A percentile compares a stretch with the other conserved stretches of the same genome.
phyloP scores from a whole-genome alignment of 1,140 invertebrate genomes.

The Yoshiicerus persimilis region DNA sequence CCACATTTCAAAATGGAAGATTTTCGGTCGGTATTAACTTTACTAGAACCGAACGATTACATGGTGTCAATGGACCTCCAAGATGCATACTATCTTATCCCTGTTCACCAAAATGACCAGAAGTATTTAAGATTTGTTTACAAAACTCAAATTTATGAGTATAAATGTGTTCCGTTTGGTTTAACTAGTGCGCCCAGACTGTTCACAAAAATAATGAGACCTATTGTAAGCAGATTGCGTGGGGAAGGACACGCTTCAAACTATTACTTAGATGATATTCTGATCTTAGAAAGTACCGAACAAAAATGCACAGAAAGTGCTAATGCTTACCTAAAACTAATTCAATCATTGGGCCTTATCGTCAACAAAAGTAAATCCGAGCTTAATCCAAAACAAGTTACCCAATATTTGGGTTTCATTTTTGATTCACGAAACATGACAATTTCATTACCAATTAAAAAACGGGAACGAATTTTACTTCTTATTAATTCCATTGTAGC shows the following conservation, averaged over 20 bases:
- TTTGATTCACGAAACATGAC: neutral
- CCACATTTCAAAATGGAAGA: constrained; percentile 43
- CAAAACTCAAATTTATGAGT: constrained; percentile 22
- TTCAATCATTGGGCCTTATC: neutral
- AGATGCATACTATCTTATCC: constrained; percentile 38
- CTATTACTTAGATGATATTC: neutral
- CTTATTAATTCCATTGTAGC: neutral
- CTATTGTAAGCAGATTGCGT: neutral
- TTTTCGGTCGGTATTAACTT: neutral
- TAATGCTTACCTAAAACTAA: neutral
- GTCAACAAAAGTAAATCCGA: neutral
- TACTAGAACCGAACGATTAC: neutral
- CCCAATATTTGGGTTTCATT: neutral
- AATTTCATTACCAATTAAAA: neutral
- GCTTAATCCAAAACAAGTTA: neutral
- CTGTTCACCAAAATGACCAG: neutral
- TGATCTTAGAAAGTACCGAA: too few species aligned
- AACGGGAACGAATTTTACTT: neutral
- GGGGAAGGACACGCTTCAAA: neutral
- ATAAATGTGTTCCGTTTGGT: constrained; percentile 34
- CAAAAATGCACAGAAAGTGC: neutral
- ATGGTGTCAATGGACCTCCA: constrained; percentile 35
- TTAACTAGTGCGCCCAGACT: constrained; percentile 19
- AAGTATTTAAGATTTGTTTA: constrained; percentile 38
- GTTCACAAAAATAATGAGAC: constrained; percentile 33